Evolutionary conservation across 2,113 vertebrate genomes (phyloP), one percentile per base, ranked within the genome.

Genomic region (Ciconia stormi): DNA sequence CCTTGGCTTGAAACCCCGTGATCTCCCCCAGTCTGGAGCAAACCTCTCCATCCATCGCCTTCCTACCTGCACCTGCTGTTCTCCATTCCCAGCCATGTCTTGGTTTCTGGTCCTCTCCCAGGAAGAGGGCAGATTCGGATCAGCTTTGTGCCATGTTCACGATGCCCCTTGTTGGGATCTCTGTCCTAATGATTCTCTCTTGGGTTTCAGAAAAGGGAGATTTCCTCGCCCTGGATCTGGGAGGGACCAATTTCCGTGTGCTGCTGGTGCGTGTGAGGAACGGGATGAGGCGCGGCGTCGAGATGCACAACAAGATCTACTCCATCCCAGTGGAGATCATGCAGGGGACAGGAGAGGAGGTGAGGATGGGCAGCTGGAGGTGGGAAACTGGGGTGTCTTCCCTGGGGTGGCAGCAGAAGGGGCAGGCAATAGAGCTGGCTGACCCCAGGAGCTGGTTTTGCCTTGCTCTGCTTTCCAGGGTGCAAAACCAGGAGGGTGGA

Each of bases 231-330:
- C 97, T 99, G 98, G 99, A 99, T 94, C 98, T 99, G 2, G 99
- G 99, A 5, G 99, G 99, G 7, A 99, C 99, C 8, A 99, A 99
- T 74, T 99, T 99, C 98, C 98, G 99, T 0, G 99, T 99, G 95
- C 97, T 99, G 77, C 98, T 99, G 88, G 99, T 99, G 56, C 98
- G 98, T 0, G 98, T 99, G 47, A 97, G 98, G 47, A 98, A 97
- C 0, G 99, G 98, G 74, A 99, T 98, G 91, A 97, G 97, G 71
- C 98, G 98, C 0, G 98, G 98, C 0, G 99, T 99, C 17, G 99
- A 99, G 90, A 99, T 99, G 99, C 99, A 99, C 96, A 99, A 99
- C 87, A 99, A 99, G 98, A 99, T 99, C 98, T 99, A 99, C 95
- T 96, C 98, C 59, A 99, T 99, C 93, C 99, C 99, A 0, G 98